Evolutionary conservation across 2,113 vertebrate species (phyloP).

Genomic region (Antechinus flavipes): DNA sequence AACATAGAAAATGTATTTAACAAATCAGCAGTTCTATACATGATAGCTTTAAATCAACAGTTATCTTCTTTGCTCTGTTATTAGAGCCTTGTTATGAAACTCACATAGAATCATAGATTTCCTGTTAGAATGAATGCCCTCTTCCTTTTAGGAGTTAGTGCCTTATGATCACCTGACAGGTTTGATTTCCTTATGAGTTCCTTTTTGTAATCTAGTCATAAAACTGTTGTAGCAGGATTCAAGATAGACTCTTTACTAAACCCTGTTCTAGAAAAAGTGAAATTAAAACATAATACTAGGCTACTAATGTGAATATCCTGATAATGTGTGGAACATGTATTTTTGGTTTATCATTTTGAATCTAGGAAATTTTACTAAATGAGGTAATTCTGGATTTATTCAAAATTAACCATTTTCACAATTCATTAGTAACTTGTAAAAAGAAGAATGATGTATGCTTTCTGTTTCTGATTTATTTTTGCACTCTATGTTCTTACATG

Average conservation of each 20-base stretch:
- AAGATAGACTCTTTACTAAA: accelerated
- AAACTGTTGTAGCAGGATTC: accelerated
- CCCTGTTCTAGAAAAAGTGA: neutral
- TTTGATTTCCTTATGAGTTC: neutral
- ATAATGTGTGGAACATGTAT: accelerated
- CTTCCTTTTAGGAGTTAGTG: neutral
- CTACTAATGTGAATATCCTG: accelerated
- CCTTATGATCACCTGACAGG: neutral
- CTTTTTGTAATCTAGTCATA: accelerated
- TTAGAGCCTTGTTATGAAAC: neutral
- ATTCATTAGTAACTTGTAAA: neutral
- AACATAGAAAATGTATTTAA: neutral
- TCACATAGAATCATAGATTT: neutral
- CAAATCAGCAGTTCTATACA: neutral
- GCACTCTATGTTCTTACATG: accelerated
- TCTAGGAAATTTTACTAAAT: neutral
- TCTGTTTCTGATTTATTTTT: neutral
- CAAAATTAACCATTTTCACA: neutral
- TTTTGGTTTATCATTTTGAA: neutral
- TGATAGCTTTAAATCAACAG: neutral
- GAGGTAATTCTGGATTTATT: no score
- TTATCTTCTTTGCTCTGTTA: neutral
- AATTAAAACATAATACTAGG: neutral
- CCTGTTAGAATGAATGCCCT: neutral
- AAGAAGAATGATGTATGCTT: accelerated